Evolutionary conservation across 2,113 vertebrate species (phyloP).

Genomic region (Melospiza georgiana): DNA sequence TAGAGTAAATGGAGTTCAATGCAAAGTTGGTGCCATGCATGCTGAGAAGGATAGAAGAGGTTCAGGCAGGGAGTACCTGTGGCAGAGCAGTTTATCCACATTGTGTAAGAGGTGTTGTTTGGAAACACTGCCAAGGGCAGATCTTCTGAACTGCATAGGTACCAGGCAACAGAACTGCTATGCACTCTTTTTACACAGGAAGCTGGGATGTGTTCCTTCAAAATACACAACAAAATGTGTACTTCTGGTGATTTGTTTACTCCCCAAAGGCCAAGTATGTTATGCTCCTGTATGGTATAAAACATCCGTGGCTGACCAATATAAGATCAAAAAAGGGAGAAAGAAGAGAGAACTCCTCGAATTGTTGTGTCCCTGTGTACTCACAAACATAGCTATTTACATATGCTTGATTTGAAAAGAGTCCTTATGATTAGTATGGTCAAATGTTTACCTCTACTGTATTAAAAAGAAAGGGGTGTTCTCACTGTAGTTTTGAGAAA

Average conservation of each 20-base stretch:
- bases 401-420: conserved; percentile 26
- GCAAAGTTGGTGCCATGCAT: conserved; percentile 20
- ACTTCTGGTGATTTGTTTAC: neutral
- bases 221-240: conserved; percentile 3
- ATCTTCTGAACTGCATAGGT: neutral
- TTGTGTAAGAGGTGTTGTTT: neutral
- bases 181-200: conserved; percentile 24
- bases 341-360: neutral
- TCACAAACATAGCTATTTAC: conserved; percentile 1
- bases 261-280: neutral
- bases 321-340: neutral
- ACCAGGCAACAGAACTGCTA: conserved; percentile 28
- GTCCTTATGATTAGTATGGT: neutral
- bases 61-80: conserved; percentile 10
- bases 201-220: neutral
- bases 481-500: conserved; percentile 47
- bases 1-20: conserved; percentile 41
- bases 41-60: neutral
- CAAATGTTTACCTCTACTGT: conserved; percentile 33
- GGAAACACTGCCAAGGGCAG: neutral
- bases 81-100: neutral
- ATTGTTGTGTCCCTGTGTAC: conserved; percentile 35
- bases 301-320: neutral
- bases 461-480: conserved; percentile 33
- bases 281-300: neutral